phyloP scores from a whole-genome alignment of 1,140 invertebrate species.

The Oscheius sp. region DNA sequence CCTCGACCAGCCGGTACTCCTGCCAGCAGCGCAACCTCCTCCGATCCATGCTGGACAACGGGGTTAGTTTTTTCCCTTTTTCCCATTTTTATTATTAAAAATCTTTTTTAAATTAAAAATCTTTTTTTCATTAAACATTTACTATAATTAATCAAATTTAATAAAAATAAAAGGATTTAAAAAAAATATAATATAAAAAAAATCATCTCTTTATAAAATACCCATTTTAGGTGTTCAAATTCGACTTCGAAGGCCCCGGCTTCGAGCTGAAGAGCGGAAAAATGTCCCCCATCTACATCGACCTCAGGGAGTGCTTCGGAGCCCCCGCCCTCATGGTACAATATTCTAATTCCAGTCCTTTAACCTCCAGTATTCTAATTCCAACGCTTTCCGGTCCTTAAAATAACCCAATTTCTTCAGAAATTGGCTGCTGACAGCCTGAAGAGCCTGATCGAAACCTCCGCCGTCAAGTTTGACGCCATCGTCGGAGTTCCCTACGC shows the following conservation, averaged over 20 bases:
- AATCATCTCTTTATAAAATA: neutral
- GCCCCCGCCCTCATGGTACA: constrained; percentile 81
- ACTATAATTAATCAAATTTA: no score
- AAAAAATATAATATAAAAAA: neutral
- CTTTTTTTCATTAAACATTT: no score
- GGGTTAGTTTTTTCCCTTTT: neutral
- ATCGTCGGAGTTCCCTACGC: constrained; percentile 96
- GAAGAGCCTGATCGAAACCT: constrained; percentile 10
- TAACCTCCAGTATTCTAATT: constrained; percentile 54
- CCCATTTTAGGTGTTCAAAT: constrained; percentile 2
- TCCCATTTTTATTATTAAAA: neutral
- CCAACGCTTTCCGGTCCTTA: no score
- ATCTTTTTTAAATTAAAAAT: neutral
- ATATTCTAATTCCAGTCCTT: constrained; percentile 43
- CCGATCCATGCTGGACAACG: constrained; percentile 6
- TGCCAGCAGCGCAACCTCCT: constrained; percentile 16
- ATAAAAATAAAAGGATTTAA: no score
- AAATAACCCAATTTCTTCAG: no score
- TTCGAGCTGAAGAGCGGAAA: constrained; percentile 87
- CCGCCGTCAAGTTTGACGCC: constrained; percentile 64
- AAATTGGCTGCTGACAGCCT: constrained; percentile 26
- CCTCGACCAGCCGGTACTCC: neutral
- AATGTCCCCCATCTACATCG: constrained; percentile 88
- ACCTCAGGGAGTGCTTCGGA: constrained; percentile 82
- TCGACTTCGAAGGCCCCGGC: constrained; percentile 78